Evolutionary conservation across 2,113 vertebrate species (phyloP).

Genomic region (Colius striatus): DNA sequence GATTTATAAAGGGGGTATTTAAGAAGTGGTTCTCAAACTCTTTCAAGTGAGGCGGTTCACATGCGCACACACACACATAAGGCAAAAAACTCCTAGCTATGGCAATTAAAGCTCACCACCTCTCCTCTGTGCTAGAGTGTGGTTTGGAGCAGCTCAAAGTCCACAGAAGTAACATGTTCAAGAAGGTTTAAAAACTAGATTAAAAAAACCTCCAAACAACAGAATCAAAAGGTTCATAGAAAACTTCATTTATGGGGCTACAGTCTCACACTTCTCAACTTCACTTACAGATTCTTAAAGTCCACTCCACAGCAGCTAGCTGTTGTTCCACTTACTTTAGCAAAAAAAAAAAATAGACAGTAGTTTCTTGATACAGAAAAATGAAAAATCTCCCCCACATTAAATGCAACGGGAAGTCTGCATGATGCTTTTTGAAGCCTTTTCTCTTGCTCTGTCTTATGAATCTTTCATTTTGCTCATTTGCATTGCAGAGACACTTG

Average conservation of each 20-base stretch:
- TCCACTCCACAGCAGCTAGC: background rate
- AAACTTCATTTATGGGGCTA: background rate
- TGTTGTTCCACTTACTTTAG: background rate
- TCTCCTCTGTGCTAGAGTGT: background rate
- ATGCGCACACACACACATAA: no score
- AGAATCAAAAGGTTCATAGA: background rate
- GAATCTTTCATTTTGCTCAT: constrained; percentile 69
- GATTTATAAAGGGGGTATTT: background rate
- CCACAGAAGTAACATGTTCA: background rate
- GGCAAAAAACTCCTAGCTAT: background rate
- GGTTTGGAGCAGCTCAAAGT: background rate
- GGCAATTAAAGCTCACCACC: background rate
- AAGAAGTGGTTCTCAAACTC: background rate
- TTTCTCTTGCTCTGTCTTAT: constrained; percentile 54
- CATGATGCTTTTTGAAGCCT: constrained; percentile 62
- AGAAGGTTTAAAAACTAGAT: background rate
- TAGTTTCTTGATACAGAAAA: constrained; percentile 7
- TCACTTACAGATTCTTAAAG: background rate
- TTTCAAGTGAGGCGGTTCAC: background rate
- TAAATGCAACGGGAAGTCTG: constrained; percentile 40
- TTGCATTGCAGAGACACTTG: constrained; percentile 50
- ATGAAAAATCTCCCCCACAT: constrained; percentile 41
- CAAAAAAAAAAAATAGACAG: background rate
- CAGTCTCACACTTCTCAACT: background rate
- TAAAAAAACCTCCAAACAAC: background rate